phyloP scores from a whole-genome alignment of 2,797 vertebrate genomes.

The Onychomys torridus region DNA sequence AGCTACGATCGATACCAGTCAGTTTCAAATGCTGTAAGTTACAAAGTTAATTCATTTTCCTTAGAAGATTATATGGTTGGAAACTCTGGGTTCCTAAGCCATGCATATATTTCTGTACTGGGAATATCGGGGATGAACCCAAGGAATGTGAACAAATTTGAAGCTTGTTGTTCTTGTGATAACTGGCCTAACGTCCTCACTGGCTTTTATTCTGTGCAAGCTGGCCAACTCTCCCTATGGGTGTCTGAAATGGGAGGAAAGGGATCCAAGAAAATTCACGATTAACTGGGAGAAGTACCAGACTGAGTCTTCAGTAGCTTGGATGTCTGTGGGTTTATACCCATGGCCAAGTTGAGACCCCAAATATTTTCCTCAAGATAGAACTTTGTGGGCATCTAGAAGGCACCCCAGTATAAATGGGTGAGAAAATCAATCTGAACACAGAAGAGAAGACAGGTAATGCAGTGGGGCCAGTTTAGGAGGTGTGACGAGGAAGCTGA shows the following conservation, averaged over 20 bases:
- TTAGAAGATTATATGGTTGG: background rate
- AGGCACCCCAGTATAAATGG: background rate
- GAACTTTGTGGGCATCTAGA: background rate
- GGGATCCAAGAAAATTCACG: background rate
- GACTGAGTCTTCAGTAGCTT: background rate
- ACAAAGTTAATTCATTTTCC: constrained; percentile 53
- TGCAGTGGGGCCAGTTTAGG: background rate
- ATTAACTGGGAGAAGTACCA: background rate
- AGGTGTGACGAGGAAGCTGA: background rate
- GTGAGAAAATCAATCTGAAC: background rate
- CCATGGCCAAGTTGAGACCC: background rate
- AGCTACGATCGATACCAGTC: constrained; percentile 95
- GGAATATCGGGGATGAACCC: background rate
- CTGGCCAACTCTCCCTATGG: background rate
- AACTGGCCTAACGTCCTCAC: background rate
- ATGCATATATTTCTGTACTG: background rate
- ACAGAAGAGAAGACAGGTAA: background rate
- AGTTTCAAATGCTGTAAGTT: constrained; percentile 93
- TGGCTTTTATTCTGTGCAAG: background rate
- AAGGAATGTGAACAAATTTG: background rate
- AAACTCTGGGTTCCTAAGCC: background rate
- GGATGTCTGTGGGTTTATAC: background rate
- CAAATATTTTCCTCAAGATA: constrained; percentile 26
- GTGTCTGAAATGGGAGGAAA: background rate
- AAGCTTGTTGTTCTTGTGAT: background rate